phyloP scores from a whole-genome alignment of 2,113 vertebrate genomes.

The Cephalopholis sonnerati region DNA sequence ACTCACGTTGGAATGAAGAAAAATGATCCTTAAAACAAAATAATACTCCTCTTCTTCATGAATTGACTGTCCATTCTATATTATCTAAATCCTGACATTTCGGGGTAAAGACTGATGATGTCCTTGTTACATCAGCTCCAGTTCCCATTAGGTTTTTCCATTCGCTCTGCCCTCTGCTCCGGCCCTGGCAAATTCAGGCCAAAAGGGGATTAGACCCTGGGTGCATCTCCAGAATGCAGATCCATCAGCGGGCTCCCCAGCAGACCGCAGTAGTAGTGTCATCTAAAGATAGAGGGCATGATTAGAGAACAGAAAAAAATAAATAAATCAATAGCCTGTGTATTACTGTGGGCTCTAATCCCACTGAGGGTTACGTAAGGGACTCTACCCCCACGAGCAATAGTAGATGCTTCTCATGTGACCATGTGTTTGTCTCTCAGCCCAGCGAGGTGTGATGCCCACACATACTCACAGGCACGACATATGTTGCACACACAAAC shows the following conservation, averaged over 20 bases:
- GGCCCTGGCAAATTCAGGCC: constrained; percentile 67
- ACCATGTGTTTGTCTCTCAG: constrained; percentile 64
- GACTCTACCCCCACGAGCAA: constrained; percentile 45
- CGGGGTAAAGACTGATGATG: neutral
- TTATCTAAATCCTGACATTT: constrained; percentile 27
- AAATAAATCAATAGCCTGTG: constrained; percentile 71
- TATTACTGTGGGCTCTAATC: constrained; percentile 67
- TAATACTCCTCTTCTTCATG: neutral
- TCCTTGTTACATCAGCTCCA: constrained; percentile 23
- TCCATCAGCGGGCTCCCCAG: constrained; percentile 44
- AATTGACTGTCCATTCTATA: neutral
- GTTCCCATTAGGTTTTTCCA: constrained; percentile 49
- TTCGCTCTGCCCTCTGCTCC: constrained; percentile 39
- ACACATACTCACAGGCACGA: constrained; percentile 27
- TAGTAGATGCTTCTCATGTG: constrained; percentile 63
- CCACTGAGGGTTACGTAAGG: constrained; percentile 71
- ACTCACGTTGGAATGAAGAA: neutral
- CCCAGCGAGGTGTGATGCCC: constrained; percentile 56
- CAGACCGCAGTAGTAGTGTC: constrained; percentile 30
- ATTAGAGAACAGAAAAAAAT: constrained; percentile 69
- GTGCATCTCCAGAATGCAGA: constrained; percentile 61
- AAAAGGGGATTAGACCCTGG: constrained; percentile 75
- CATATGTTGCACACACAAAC: constrained; percentile 50
- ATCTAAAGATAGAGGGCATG: constrained; percentile 67
- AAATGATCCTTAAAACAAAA: neutral